A percentile compares a stretch with the other conserved stretches of the same genome.
Evolutionary conservation across 2,888 invertebrate genomes (phyloP).

Genomic region (Orchesella flavescens): DNA sequence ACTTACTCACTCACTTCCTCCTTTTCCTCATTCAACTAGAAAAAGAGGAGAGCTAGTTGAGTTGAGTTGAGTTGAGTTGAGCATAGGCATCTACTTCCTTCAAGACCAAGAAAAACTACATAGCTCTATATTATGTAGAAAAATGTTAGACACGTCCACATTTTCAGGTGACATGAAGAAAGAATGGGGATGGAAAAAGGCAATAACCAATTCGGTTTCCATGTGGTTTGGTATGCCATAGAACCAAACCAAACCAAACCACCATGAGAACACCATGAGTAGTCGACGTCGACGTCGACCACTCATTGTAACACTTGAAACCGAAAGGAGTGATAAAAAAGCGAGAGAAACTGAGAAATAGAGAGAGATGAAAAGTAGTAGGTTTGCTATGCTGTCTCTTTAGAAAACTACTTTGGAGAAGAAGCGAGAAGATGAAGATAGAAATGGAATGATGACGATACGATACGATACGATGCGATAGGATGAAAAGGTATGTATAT

Average conservation of each 20-base stretch:
- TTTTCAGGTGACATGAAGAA: constrained; percentile 20
- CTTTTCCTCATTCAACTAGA: neutral
- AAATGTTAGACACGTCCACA: neutral
- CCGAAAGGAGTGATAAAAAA: neutral
- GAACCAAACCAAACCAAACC: neutral
- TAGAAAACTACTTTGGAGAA: neutral
- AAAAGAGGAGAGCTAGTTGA: neutral
- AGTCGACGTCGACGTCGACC: too few species aligned
- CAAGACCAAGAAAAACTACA: neutral
- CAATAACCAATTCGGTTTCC: neutral
- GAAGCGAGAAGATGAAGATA: neutral
- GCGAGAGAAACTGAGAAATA: neutral
- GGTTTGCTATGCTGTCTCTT: neutral
- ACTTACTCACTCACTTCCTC: neutral
- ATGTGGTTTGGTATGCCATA: neutral
- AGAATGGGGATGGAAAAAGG: neutral
- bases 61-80: too few species aligned
- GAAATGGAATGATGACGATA: neutral
- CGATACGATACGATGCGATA: too few species aligned
- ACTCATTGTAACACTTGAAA: constrained; percentile 17
- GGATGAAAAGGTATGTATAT: neutral
- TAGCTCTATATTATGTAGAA: neutral
- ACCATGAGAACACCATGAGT: too few species aligned
- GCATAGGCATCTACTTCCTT: neutral
- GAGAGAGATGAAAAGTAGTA: neutral